Conservation (phyloP, 1,140 invertebrate species). For the Drosophila sp. region DNA sequence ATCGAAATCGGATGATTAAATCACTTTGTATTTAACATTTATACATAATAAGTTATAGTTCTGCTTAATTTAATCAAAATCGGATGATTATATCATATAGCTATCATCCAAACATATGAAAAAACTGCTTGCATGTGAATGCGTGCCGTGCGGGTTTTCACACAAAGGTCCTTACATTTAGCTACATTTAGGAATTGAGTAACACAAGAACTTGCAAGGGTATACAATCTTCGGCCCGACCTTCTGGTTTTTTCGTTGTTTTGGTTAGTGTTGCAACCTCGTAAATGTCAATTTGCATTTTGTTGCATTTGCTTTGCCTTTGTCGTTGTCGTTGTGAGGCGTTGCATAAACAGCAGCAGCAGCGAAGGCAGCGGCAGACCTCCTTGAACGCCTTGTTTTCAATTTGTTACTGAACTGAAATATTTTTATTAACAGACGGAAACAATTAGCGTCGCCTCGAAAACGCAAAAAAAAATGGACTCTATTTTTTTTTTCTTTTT, state of each 20-base stretch:
- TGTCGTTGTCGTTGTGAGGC: constrained; percentile 58
- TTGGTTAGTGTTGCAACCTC: constrained; percentile 71
- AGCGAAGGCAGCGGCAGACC: constrained; percentile 24
- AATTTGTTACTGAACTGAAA: constrained; percentile 78
- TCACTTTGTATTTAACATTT: too few relatives aligned
- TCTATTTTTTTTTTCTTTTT: constrained; percentile 32
- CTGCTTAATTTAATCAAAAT: too few relatives aligned
- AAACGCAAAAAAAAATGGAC: constrained; percentile 43
- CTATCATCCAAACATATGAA: too few relatives aligned
- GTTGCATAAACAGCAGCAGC: constrained; percentile 73
- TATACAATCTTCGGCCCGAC: too few relatives aligned
- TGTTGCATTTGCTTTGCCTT: constrained; percentile 38
- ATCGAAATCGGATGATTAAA: too few relatives aligned
- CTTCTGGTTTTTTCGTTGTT: constrained; percentile 35
- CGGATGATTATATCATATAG: too few relatives aligned
- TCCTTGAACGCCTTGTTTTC: constrained; percentile 58
- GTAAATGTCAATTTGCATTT: constrained; percentile 82
- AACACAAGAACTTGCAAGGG: too few relatives aligned
- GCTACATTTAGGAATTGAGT: too few relatives aligned
- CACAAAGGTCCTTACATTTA: too few relatives aligned
- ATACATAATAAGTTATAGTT: too few relatives aligned
- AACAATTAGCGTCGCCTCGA: constrained; percentile 75
- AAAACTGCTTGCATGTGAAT: too few relatives aligned
- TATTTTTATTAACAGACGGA: constrained; percentile 82
- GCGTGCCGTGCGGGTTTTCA: too few relatives aligned